Percentiles rank a stretch among this genome's conserved stretches.
phyloP scores from a whole-genome alignment of 1,140 invertebrate species.

The Trichonephila clavata region DNA sequence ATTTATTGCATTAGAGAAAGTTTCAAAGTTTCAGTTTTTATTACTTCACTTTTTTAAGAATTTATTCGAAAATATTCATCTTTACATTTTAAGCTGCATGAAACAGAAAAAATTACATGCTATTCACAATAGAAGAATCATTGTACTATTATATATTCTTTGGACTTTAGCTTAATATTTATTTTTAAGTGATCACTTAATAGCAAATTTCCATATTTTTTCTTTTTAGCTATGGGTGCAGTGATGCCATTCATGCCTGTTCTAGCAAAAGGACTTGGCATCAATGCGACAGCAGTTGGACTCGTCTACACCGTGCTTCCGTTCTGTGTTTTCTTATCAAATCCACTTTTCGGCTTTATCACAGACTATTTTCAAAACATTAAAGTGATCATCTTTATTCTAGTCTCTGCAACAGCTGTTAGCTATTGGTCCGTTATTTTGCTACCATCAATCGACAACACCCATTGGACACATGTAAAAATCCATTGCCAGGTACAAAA shows the following conservation, averaged over 20 bases:
- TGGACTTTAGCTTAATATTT: too few relatives aligned
- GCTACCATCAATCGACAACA: background rate
- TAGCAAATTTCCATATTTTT: background rate
- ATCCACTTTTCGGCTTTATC: constrained; percentile 79
- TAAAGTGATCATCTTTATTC: constrained; percentile 87
- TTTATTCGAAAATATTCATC: too few relatives aligned
- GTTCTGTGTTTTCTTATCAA: constrained; percentile 79
- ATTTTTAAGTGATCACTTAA: too few relatives aligned
- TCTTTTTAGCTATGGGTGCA: constrained; percentile 83
- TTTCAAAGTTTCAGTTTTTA: too few relatives aligned
- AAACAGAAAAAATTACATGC: too few relatives aligned
- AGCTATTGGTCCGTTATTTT: constrained; percentile 78
- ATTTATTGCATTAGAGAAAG: too few relatives aligned
- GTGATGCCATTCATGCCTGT: constrained; percentile 80
- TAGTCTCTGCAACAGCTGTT: constrained; percentile 87
- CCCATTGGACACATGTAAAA: background rate
- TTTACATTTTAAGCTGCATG: too few relatives aligned
- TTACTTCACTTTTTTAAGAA: too few relatives aligned
- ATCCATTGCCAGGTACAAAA: background rate
- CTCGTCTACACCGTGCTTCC: constrained; percentile 80
- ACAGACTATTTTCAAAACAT: constrained; percentile 81
- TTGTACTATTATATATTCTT: too few relatives aligned
- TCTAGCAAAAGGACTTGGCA: constrained; percentile 82
- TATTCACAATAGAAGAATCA: too few relatives aligned
- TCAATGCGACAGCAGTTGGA: constrained; percentile 79